Evolutionary conservation across 2,797 vertebrate species (phyloP).

Genomic region (Ambastaia sidthimunki): DNA sequence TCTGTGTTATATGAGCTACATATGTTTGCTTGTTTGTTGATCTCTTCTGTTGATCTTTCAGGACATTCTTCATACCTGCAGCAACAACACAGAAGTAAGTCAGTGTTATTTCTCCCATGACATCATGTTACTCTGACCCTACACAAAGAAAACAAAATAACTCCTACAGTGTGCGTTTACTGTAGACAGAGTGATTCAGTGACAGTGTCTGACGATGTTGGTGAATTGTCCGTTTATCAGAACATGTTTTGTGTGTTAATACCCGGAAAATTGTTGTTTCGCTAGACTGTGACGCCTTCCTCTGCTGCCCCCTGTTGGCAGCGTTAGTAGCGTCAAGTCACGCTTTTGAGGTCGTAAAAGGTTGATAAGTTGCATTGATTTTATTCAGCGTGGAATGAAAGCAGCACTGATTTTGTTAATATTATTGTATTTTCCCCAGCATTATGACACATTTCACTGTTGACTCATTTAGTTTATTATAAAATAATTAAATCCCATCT

Average conservation of each 20-base stretch:
- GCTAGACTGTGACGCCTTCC: neutral
- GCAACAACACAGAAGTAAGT: constrained; percentile 68
- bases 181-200: neutral
- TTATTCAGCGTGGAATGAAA: no score
- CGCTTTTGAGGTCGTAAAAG: neutral
- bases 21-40: neutral
- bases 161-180: neutral
- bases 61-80: constrained; percentile 68
- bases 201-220: neutral
- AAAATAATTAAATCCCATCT: neutral
- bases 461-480: neutral
- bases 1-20: no score
- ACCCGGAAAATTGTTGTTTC: neutral
- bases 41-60: constrained; percentile 40
- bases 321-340: neutral
- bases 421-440: neutral
- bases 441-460: neutral
- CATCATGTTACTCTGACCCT: neutral
- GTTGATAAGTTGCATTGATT: neutral
- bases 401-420: no score
- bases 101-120: neutral
- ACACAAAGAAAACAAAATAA: neutral
- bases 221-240: neutral
- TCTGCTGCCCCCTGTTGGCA: constrained; percentile 29
- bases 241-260: neutral